Evolutionary conservation across 2,888 invertebrate species (phyloP).

Genomic region (Thymelicus sylvestris): DNA sequence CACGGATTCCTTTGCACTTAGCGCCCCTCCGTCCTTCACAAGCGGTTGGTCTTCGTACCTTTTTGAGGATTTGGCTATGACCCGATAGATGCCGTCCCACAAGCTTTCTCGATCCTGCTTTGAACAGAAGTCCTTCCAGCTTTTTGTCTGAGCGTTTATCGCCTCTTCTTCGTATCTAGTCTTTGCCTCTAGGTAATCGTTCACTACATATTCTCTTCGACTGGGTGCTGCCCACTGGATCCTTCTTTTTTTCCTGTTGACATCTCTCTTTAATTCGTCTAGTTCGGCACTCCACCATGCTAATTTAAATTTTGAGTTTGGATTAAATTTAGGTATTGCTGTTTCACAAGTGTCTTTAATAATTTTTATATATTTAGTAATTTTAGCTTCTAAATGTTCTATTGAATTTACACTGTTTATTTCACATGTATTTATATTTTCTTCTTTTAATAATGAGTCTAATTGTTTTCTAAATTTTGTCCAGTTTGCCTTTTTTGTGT

Average conservation of each 20-base stretch:
- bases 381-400: too few relatives aligned
- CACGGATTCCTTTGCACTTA: not conserved
- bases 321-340: too few relatives aligned
- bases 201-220: not conserved
- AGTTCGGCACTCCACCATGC: not conserved
- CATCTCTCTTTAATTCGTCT: not conserved
- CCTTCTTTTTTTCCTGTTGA: not conserved
- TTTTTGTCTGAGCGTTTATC: not conserved
- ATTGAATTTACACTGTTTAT: too few relatives aligned
- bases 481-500: too few relatives aligned
- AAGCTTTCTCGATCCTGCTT: not conserved
- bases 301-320: too few relatives aligned
- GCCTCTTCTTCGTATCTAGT: not conserved
- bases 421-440: too few relatives aligned
- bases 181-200: not conserved
- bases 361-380: too few relatives aligned
- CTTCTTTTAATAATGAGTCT: too few relatives aligned
- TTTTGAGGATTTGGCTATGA: not conserved
- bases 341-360: too few relatives aligned
- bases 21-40: not conserved
- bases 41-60: not conserved
- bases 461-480: too few relatives aligned
- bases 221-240: not conserved
- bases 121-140: not conserved
- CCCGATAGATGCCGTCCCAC: not conserved